These are phyloP conservation scores for Drosophila grimshawi DNA, from an alignment of 1,140 invertebrate species.

Conservation along the genomic window DNA sequence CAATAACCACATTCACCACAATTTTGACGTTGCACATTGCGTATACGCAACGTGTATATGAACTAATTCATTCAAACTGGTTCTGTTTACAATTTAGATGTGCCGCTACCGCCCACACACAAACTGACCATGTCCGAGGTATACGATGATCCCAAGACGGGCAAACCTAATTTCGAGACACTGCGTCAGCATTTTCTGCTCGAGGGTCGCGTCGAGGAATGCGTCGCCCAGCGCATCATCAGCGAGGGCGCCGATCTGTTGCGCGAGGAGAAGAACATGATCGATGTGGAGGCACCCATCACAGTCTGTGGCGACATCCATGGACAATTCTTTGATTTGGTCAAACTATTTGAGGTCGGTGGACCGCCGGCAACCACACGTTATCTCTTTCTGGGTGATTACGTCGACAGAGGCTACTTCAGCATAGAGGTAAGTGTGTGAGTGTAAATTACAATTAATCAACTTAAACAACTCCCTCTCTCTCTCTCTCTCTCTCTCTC, in stretches of 20 bases:
- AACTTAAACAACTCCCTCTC: too few species aligned
- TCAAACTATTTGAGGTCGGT: slow-evolving; percentile 99
- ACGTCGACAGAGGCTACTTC: slow-evolving; percentile 99
- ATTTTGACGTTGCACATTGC: slow-evolving; percentile 19
- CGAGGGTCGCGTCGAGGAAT: slow-evolving; percentile 99
- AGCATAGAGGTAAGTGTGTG: slow-evolving; percentile 95
- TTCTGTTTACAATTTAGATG: slow-evolving; percentile 85
- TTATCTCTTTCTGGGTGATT: slow-evolving; percentile 99
- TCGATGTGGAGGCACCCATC: slow-evolving; percentile 99
- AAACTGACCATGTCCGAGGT: slow-evolving; percentile 98
- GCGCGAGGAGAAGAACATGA: slow-evolving; percentile 99
- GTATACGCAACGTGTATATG: slow-evolving; percentile 45
- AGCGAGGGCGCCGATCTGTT: slow-evolving; percentile 98
- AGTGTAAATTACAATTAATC: neutral
- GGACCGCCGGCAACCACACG: slow-evolving; percentile 98
- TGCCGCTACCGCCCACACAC: slow-evolving; percentile 98
- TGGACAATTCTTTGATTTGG: slow-evolving; percentile 99
- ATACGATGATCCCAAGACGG: slow-evolving; percentile 94
- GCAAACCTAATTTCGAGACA: slow-evolving; percentile 97
- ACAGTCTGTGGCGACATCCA: slow-evolving; percentile 99
- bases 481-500: neutral
- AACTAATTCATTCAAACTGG: slow-evolving; percentile 48
- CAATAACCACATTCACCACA: neutral
- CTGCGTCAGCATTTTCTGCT: slow-evolving; percentile 99
- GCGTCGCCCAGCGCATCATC: slow-evolving; percentile 97